A percentile compares a stretch with the other conserved stretches of the same genome.
Evolutionary conservation across 2,888 invertebrate genomes (phyloP).

Genomic region (Orgyia antiqua): DNA sequence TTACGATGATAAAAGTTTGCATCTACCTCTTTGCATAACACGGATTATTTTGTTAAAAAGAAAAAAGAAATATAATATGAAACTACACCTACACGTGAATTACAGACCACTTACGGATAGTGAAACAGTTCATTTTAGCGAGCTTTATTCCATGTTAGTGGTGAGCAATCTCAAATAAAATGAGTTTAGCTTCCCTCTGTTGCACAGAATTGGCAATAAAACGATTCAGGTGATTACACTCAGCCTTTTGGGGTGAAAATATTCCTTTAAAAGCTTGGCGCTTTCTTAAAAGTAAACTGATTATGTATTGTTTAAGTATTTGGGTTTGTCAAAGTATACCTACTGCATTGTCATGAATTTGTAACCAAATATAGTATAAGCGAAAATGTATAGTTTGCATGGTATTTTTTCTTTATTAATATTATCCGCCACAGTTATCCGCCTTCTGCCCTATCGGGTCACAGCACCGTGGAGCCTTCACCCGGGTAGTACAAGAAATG

Average conservation of each 20-base stretch:
- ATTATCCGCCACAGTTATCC: too few relatives aligned
- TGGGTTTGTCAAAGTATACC: too few relatives aligned
- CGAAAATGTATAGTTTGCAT: too few relatives aligned
- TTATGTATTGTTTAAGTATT: slow-evolving; percentile 1
- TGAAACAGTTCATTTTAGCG: slow-evolving; percentile 32
- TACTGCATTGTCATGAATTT: too few relatives aligned
- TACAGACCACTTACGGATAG: slow-evolving; percentile 35
- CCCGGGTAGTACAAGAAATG: too few relatives aligned
- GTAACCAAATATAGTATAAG: too few relatives aligned
- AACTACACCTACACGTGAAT: slow-evolving; percentile 37
- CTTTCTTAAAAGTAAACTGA: slow-evolving; percentile 9
- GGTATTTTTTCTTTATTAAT: too few relatives aligned
- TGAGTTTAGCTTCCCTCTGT: slow-evolving; percentile 13
- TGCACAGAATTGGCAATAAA: slow-evolving; percentile 17
- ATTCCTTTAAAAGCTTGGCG: slow-evolving; percentile 5
- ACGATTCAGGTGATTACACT: slow-evolving; percentile 13
- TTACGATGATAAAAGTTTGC: too few relatives aligned
- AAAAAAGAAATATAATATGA: slow-evolving; percentile 23
- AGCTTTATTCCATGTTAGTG: slow-evolving; percentile 23
- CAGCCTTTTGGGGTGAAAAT: slow-evolving; percentile 10
- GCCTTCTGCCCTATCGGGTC: too few relatives aligned
- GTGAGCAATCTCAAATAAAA: slow-evolving; percentile 16
- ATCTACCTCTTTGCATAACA: too few relatives aligned
- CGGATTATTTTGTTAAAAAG: too few relatives aligned
- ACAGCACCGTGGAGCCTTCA: too few relatives aligned